Base-by-base conservation (phyloP, 1,140 invertebrate genomes). In the Pachypeltis micranthus region DNA sequence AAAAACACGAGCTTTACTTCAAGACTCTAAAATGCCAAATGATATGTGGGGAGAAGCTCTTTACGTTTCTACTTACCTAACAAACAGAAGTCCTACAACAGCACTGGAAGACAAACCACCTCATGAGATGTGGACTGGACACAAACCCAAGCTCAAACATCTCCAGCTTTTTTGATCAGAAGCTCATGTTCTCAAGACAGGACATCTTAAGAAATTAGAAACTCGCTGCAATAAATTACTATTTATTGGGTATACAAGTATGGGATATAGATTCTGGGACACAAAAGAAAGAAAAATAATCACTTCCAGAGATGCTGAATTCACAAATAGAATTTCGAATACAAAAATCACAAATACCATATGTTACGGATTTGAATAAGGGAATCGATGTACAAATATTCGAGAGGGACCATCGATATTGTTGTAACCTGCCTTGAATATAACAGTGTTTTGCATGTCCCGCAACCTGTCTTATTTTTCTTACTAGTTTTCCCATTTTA, bases 31-130 rank as follows among this genome's bases (percentile, higher is more conserved):
- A 25, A 16, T 39, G 16, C 19, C 28, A 3, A 34, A 60, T 12
- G 59, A 60, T 34, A 60, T 44, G 59, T 60, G 59, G 59, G 59
- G 59, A 12, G 59, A 60, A 60, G 59, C 59, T 3, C 12, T 60
- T 2, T 21, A 21, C 4, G 29, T 39, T 3, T 2, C 59, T 2
- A 60, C 59, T 55, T 55, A 55, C 21, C 21, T 55, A 19, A 7
- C 21, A n/a, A 55, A 55, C 51, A n/a, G 51, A 10, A 55, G n/a
- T 21, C 51, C 51, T 10, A 39, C 31, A 51, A 54, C 39, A 65
- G 58, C 14, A 25, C 31, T 44, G 7, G 31, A 10, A 7, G 16
- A 39, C 16, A 39, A 39, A 39, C n/a, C n/a, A n/a, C n/a, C n/a
- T n/a, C n/a, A n/a, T n/a, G n/a, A n/a, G n/a, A n/a, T n/a, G n/a